Base-by-base conservation (phyloP, 2,113 vertebrate genomes). In the Misgurnus anguillicaudatus region DNA sequence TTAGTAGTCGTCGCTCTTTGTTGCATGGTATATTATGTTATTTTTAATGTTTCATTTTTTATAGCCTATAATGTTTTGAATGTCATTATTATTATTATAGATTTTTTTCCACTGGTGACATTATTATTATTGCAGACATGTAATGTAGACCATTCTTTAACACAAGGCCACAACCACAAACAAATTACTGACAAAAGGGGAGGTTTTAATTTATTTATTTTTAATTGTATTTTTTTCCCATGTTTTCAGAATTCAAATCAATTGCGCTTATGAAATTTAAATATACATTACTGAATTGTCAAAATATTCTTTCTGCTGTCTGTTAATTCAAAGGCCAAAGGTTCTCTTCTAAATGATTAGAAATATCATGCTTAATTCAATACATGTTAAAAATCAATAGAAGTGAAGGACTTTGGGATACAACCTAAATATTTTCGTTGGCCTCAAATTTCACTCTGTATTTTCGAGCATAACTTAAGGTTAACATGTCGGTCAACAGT, bases 331-430 rank as follows among this genome's bases (percentile, higher is more conserved):
- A 75, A 38, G 21, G 45, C 31, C 64, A 70, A 31, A 65, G 73
- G 60, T 53, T 75, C 17, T 14, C 45, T 63, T 74, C 47, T 75
- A 51, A 55, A 75, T 75, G 10, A 79, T 79, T 51, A 45, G 62
- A 70, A 84, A 87, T 81, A 84, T 85, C 55, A 83, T 76, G 75
- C 80, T 80, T 85, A 85, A 87, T 85, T 67, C 83, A 80, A 89
- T 79, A 82, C 36, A 66, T 87, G 47, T 78, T 57, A 61, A 65
- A 47, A 85, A 90, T 90, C 85, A 86, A 89, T 88, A 86, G 11
- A 79, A 57, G 66, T 10, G 9, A 55, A 5, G 64, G 62, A 41
- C 16, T 51, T 58, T 66, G 55, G 62, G 45, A 78, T 67, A 65
- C 62, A 62, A 31, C 65, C 16, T 55, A 51, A 75, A 75, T 65